Percentiles rank a stretch among this genome's conserved stretches.
Conservation (phyloP, 2,888 invertebrate species). For the Tetrapedia diversipes region DNA sequence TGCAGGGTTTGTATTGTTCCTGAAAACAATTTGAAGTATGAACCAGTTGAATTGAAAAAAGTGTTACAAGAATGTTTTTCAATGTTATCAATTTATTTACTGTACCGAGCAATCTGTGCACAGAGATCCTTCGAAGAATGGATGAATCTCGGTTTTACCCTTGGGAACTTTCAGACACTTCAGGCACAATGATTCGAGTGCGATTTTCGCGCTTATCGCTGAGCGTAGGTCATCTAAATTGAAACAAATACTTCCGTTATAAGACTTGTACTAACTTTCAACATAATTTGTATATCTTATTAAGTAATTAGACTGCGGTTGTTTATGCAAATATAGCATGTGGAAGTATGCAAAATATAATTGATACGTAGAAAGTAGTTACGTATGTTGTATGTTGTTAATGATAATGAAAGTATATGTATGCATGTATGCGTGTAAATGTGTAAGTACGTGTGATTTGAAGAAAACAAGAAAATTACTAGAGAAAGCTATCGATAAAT, state of each 20-base stretch:
- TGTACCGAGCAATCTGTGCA: conserved; percentile 79
- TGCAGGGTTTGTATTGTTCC: conserved; percentile 68
- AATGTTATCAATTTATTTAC: background rate
- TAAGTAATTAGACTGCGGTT: too few relatives aligned
- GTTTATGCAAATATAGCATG: too few relatives aligned
- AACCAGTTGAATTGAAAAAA: background rate
- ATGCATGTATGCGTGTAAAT: too few relatives aligned
- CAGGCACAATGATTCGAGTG: conserved; percentile 69
- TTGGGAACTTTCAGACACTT: conserved; percentile 69
- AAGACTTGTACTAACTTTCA: background rate
- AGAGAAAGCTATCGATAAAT: too few relatives aligned
- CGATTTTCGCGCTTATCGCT: conserved; percentile 42
- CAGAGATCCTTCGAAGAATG: conserved; percentile 77
- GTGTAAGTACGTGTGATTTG: too few relatives aligned
- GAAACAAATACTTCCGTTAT: background rate
- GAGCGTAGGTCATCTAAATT: conserved; percentile 64
- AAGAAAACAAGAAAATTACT: too few relatives aligned
- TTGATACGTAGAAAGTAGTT: too few relatives aligned
- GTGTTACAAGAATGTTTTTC: background rate
- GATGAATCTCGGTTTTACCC: conserved; percentile 72
- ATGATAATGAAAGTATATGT: too few relatives aligned
- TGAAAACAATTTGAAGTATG: conserved; percentile 23
- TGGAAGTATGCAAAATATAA: too few relatives aligned
- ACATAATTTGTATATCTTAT: too few relatives aligned
- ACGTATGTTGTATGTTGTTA: too few relatives aligned